phyloP scores from a whole-genome alignment of 2,113 vertebrate genomes.

The Mormyrus lacerda region DNA sequence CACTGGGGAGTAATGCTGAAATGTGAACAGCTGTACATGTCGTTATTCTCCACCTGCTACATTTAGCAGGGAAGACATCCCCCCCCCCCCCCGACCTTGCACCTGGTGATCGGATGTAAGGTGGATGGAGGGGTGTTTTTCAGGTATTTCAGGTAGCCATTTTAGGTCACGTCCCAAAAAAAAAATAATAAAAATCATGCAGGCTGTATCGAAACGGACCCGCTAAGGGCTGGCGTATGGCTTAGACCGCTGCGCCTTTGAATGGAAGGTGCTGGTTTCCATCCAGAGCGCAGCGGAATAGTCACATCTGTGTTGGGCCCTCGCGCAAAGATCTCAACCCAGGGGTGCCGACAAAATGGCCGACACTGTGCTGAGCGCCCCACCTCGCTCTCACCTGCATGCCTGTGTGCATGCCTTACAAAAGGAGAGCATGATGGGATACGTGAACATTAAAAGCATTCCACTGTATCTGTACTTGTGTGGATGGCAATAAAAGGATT shows the following conservation, averaged over 20 bases:
- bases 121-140: background rate
- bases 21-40: background rate
- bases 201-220: background rate
- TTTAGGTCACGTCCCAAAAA: background rate
- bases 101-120: background rate
- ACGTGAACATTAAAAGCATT: background rate
- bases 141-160: background rate
- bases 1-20: background rate
- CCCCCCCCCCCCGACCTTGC: background rate
- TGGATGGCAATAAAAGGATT: background rate
- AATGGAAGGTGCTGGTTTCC: background rate
- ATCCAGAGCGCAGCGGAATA: background rate
- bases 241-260: background rate
- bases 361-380: background rate
- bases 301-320: background rate
- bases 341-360: background rate
- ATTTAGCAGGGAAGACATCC: background rate
- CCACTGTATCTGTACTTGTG: background rate
- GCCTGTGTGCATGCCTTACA: background rate
- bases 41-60: background rate
- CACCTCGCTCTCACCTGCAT: background rate
- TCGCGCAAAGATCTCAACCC: background rate
- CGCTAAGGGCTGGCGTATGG: rapidly evolving
- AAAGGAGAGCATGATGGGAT: background rate
- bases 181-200: background rate